Base-by-base conservation (phyloP, 2,113 vertebrate genomes). In the Misgurnus mizolepis region DNA sequence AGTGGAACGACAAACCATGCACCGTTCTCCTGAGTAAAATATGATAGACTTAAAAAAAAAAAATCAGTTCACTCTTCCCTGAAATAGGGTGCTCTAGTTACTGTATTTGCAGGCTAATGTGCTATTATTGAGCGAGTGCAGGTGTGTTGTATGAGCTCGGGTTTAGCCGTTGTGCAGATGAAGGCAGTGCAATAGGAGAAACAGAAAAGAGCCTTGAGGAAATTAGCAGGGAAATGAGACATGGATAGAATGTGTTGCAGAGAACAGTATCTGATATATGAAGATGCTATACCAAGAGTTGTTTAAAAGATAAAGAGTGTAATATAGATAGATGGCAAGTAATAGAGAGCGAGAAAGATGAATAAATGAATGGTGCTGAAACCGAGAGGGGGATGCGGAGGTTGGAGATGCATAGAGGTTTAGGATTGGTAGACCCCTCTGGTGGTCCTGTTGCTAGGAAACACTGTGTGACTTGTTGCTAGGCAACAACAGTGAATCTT, bases 371-470 rank as follows among this genome's bases (percentile, higher is more conserved):
- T 49, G 73, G 45, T 74, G 39, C 71, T 61, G 76, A 61, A 60
- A 67, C 76, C 45, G 62, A 67, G 3, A 17, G 40, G 39, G 22
- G 73, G 66, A 43, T 87, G 82, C 79, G 78, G 87, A 86, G 90
- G 72, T 71, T 76, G 69, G 76, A 79, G 76, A 88, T 85, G 85
- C 85, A 87, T 87, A 80, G 89, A 91, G 90, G 87, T 91, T 90
- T 86, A 90, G 90, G 89, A 93, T 91, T 93, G 91, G 89, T 90
- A 92, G 88, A 90, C 87, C 92, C 88, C 91, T 90, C 90, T 87
- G 88, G 91, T 90, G 89, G 86, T 89, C 89, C 85, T 91, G 92
- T 94, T 94, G 91, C 92, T 93, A 93, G 91, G 93, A 85, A 93
- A 92, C 89, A 84, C 84, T 90, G 91, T 93, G 91, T 91, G 90